Conservation (phyloP, 2,113 vertebrate species). For the Brienomyrus longianalis region DNA sequence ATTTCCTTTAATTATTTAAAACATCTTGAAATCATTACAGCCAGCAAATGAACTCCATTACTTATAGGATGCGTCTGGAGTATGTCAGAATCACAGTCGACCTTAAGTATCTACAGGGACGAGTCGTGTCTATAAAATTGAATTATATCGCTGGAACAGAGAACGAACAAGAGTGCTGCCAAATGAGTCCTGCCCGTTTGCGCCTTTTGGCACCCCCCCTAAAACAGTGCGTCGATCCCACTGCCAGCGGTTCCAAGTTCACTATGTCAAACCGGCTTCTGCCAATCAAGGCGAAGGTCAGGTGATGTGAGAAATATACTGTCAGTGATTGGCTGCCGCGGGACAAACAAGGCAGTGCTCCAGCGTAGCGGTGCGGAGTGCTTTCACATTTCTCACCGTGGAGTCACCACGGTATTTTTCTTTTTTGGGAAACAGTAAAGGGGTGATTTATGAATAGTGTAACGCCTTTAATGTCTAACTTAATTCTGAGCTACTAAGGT, state of each 20-base stretch:
- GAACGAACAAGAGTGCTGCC: neutral
- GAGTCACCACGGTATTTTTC: neutral
- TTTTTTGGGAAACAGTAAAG: neutral
- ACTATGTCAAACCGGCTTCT: neutral
- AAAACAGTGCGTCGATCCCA: constrained; percentile 1
- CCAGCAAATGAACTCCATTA: constrained; percentile 11
- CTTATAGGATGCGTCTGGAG: constrained; percentile 18
- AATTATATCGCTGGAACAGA: constrained; percentile 14
- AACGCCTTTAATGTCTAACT: neutral
- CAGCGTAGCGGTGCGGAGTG: neutral
- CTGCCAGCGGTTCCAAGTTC: neutral
- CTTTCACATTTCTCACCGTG: neutral
- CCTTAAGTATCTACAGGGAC: constrained; percentile 8
- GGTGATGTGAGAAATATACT: neutral
- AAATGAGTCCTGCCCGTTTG: neutral
- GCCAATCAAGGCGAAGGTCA: neutral
- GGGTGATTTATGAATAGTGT: neutral
- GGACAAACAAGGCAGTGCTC: neutral
- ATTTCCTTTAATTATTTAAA: constrained; percentile 12
- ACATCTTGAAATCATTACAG: constrained; percentile 27
- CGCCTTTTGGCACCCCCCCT: neutral
- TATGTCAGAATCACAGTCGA: constrained; percentile 23
- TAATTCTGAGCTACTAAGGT: neutral
- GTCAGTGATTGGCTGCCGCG: neutral
- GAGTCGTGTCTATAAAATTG: constrained; percentile 20